phyloP scores from a whole-genome alignment of 2,797 vertebrate genomes.

The Anableps anableps region DNA sequence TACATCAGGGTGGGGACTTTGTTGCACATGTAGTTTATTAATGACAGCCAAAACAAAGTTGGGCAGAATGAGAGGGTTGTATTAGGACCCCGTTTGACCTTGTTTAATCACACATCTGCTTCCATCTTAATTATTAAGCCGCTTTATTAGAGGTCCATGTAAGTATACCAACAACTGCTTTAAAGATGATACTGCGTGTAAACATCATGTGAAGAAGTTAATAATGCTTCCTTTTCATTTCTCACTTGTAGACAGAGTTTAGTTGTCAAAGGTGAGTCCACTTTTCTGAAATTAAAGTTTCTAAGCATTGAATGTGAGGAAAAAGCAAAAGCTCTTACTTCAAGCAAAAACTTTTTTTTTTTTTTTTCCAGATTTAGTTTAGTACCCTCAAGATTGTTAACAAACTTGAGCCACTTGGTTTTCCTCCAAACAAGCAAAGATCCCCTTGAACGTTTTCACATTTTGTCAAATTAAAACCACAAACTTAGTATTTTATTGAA shows the following conservation, averaged over 20 bases:
- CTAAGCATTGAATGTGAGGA: neutral
- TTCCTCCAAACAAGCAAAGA: neutral
- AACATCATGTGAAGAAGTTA: conserved; percentile 39
- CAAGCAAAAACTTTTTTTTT: neutral
- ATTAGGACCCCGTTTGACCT: conserved; percentile 13
- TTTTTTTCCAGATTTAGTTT: neutral
- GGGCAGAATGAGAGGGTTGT: neutral
- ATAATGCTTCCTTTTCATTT: conserved; percentile 22
- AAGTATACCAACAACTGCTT: conserved; percentile 49
- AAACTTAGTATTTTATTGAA: neutral
- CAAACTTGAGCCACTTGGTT: neutral
- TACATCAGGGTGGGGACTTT: conserved; percentile 43
- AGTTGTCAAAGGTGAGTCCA: neutral
- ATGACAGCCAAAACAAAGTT: conserved; percentile 36
- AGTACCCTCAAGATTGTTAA: neutral
- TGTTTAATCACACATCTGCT: conserved; percentile 9
- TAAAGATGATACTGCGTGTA: conserved; percentile 46
- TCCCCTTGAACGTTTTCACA: neutral
- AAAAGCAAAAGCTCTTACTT: neutral
- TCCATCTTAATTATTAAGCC: conserved; percentile 39
- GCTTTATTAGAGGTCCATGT: conserved; percentile 29
- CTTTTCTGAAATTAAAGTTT: neutral
- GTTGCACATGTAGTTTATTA: conserved; percentile 58
- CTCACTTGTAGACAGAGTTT: neutral
- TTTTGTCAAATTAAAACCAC: neutral